Conservation (phyloP, 2,888 invertebrate genomes). For the Venusia cambrica region DNA sequence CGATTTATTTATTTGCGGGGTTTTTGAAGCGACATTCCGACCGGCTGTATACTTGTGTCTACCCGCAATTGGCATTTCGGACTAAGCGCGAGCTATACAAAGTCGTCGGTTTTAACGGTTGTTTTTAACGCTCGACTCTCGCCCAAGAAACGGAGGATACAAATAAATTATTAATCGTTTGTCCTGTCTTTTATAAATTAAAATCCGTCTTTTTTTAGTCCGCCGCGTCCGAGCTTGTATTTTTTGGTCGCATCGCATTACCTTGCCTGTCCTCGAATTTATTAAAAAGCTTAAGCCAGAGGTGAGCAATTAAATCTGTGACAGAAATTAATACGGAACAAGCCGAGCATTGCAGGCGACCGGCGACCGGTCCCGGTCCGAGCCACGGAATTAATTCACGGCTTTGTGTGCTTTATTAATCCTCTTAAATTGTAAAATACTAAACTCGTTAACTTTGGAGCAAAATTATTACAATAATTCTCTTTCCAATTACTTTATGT, state of each 20-base stretch:
- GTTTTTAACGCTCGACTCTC: conserved; percentile 78
- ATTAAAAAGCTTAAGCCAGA: conserved; percentile 76
- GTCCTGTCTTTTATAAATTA: conserved; percentile 82
- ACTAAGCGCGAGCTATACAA: conserved; percentile 78
- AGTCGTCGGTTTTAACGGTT: conserved; percentile 79
- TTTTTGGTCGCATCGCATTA: conserved; percentile 71
- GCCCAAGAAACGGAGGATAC: conserved; percentile 75
- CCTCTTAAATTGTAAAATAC: conserved; percentile 51
- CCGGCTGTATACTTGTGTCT: conserved; percentile 80
- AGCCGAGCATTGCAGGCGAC: conserved; percentile 46
- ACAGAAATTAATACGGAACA: conserved; percentile 76
- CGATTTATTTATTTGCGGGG: conserved; percentile 79
- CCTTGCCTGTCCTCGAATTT: conserved; percentile 75
- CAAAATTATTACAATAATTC: conserved; percentile 15
- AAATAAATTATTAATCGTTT: conserved; percentile 82
- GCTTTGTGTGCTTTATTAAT: conserved; percentile 61
- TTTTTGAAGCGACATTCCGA: conserved; percentile 80
- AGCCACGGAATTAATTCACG: conserved; percentile 55
- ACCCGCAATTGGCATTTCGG: conserved; percentile 80
- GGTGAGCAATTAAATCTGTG: conserved; percentile 77
- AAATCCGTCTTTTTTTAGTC: conserved; percentile 74
- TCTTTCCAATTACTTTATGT: conserved; percentile 19
- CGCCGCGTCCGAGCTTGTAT: conserved; percentile 54
- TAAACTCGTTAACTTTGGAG: conserved; percentile 23
- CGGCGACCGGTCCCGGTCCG: conserved; percentile 42